These are phyloP conservation scores for Aradophagus sp. DNA, from an alignment of 1,140 invertebrate species.

Conservation along the genomic window DNA sequence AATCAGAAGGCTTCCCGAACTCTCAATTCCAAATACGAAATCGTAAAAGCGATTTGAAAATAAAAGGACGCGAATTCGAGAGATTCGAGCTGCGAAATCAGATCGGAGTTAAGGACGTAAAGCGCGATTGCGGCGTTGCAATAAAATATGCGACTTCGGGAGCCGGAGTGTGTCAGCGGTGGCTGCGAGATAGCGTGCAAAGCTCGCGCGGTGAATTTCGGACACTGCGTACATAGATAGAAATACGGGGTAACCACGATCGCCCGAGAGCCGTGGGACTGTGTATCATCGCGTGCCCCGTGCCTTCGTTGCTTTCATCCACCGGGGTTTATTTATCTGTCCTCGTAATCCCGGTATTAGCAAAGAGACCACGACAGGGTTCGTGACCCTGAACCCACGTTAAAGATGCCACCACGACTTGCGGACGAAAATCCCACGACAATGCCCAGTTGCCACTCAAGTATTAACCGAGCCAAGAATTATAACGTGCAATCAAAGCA, in stretches of 20 bases:
- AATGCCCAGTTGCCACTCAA: constrained; percentile 48
- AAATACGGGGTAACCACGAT: constrained; percentile 42
- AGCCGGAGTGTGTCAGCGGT: constrained; percentile 18
- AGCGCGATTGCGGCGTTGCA: background rate
- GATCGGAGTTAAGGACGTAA: background rate
- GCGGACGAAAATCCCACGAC: constrained; percentile 43
- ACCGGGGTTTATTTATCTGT: constrained; percentile 59
- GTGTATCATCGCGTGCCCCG: constrained; percentile 45
- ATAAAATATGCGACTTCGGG: constrained; percentile 21
- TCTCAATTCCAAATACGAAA: too few species aligned
- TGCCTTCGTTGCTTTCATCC: constrained; percentile 41
- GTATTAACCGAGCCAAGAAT: constrained; percentile 40
- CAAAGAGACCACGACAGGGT: constrained; percentile 58
- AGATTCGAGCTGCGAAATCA: background rate
- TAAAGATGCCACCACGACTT: constrained; percentile 45
- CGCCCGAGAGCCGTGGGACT: constrained; percentile 22
- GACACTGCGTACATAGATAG: constrained; percentile 45
- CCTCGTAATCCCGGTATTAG: constrained; percentile 57
- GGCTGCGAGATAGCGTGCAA: constrained; percentile 45
- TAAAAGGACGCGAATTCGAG: too few species aligned
- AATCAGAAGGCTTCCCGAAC: too few species aligned
- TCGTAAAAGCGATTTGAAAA: too few species aligned
- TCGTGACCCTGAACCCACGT: constrained; percentile 47
- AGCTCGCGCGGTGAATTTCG: constrained; percentile 52
- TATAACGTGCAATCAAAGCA: constrained; percentile 42